Percentiles rank a stretch among this genome's conserved stretches.
Evolutionary conservation across 2,113 vertebrate genomes (phyloP).

Genomic region (Xenus cinereus): DNA sequence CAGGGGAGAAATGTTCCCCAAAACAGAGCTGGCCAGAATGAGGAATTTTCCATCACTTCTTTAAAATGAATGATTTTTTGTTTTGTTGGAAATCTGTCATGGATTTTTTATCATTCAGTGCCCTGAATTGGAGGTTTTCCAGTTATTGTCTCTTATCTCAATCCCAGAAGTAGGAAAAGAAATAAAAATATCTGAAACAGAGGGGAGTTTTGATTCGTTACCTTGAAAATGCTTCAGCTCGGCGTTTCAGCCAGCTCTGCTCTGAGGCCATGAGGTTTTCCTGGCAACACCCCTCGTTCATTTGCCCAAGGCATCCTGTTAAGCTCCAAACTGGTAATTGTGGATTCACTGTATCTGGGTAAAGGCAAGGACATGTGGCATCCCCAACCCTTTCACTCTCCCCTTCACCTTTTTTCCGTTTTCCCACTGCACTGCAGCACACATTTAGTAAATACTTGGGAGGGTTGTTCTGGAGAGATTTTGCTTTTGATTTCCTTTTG

Average conservation of each 20-base stretch:
- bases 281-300: background rate
- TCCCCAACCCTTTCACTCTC: background rate
- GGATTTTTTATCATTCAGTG: slow-evolving; percentile 23
- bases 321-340: background rate
- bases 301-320: background rate
- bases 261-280: background rate
- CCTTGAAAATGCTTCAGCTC: background rate
- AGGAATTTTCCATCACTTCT: slow-evolving; percentile 17
- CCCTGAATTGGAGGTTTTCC: slow-evolving; percentile 16
- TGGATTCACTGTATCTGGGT: background rate
- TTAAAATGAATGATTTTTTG: slow-evolving; percentile 1
- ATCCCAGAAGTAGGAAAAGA: background rate
- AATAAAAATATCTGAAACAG: slow-evolving; percentile 6
- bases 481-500: background rate
- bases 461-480: background rate
- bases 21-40: background rate
- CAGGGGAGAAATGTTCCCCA: background rate
- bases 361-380: background rate
- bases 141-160: slow-evolving; percentile 45
- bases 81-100: slow-evolving; percentile 27
- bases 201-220: background rate
- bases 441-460: background rate
- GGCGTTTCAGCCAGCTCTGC: background rate
- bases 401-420: background rate
- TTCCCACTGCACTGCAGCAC: background rate